Evolutionary conservation across 1,140 invertebrate species (phyloP), one percentile per base, ranked within the genome.

Genomic region (Achatina immaculata): DNA sequence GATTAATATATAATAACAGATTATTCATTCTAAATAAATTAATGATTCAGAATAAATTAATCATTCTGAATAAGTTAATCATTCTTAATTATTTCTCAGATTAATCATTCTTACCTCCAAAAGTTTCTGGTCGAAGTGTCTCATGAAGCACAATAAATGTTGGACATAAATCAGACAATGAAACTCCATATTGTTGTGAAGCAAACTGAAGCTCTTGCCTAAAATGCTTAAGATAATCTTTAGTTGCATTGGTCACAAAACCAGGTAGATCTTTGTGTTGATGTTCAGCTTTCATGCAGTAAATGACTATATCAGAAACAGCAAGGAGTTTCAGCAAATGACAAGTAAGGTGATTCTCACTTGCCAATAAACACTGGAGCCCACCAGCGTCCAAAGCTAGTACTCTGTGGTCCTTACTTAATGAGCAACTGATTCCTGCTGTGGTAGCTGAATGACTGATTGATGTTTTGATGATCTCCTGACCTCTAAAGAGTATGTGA

Each of bases 371-470:
- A 82, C 94, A 94, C 62, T 94, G 89, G 69, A 95, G 90, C 40
- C 95, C 95, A 91, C 96, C 95, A 0, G 95, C 96, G 88, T 97
- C 96, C 55, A 97, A 89, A 85, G 95, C 94, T 62, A 97, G 93
- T 0, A 95, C 93, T 79, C 94, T 94, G 73, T 93, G 90, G 14
- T 89, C 86, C 0, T 93, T 92, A 90, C 96, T 94, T 91, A 94
- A 95, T 0, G 95, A 95, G 11, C 94, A 95, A 95, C 95, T 96
- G 38, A 96, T 94, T 38, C 96, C 96, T 42, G 95, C 88, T 0
- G 95, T 96, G 85, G 95, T 96, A 0, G 95, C 95, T 65, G 90
- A 92, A 85, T 96, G 95, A 81, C 94, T 93, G 0, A 93, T 90
- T 24, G 95, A 95, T 0, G 95, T 96, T 81, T 92, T 92, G 90